Conservation (phyloP, 2,888 invertebrate genomes). For the Polietes domitor region DNA sequence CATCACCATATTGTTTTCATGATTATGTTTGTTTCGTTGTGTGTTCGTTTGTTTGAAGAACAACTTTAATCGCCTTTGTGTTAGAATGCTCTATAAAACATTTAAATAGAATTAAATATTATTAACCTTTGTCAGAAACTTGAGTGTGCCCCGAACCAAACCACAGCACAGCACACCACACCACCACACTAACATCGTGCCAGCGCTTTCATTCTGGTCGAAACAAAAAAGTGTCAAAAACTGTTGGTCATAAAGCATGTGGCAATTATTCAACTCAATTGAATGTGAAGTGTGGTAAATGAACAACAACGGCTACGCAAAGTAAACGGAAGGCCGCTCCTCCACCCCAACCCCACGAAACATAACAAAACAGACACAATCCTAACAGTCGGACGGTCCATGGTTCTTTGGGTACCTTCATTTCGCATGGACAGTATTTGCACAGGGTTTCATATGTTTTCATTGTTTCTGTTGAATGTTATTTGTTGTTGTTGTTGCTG, state of each 20-base stretch:
- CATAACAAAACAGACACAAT: conserved; percentile 37
- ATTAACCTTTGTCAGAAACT: conserved; percentile 49
- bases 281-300: conserved; percentile 79
- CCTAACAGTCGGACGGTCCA: conserved; percentile 33
- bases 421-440: conserved; percentile 45
- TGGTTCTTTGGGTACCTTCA: conserved; percentile 53
- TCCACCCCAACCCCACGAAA: conserved; percentile 5
- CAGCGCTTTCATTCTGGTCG: not conserved
- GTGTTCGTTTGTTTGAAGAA: not conserved
- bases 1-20: conserved; percentile 20
- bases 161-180: no score
- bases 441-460: conserved; percentile 20
- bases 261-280: conserved; percentile 80
- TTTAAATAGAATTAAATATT: conserved; percentile 46
- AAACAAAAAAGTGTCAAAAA: conserved; percentile 77
- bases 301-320: conserved; percentile 62
- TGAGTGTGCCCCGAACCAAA: not conserved
- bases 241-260: conserved; percentile 79
- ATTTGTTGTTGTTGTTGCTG: conserved; percentile 17
- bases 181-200: no score
- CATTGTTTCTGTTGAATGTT: conserved; percentile 38
- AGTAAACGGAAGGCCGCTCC: conserved; percentile 56
- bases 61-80: conserved; percentile 26
- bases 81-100: conserved; percentile 21
- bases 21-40: no score